Evolutionary conservation across 2,888 invertebrate genomes (phyloP).

Genomic region (Sphinx pinastri): DNA sequence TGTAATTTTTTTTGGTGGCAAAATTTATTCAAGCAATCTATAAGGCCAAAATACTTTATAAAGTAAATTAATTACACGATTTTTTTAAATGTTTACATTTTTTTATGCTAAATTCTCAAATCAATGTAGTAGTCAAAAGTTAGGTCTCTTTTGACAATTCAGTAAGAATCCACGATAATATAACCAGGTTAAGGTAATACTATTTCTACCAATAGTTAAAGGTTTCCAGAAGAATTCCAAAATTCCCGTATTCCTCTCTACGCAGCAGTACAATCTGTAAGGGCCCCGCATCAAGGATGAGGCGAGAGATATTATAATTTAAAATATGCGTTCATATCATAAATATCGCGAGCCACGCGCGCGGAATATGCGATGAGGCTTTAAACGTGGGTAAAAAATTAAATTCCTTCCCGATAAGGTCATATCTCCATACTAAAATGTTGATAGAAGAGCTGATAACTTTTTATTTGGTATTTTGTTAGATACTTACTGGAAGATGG

Average conservation of each 20-base stretch:
- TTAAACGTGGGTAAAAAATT: slow-evolving; percentile 22
- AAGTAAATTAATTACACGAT: neutral
- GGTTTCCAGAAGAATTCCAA: neutral
- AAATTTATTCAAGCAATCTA: too few species aligned
- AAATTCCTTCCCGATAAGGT: slow-evolving; percentile 19
- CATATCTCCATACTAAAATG: neutral
- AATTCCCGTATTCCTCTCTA: neutral
- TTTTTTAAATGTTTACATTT: too few species aligned
- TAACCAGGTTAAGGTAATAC: neutral
- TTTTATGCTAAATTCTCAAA: neutral
- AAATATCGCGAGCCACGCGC: slow-evolving; percentile 23
- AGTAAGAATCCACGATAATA: too few species aligned
- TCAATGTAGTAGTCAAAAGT: too few species aligned
- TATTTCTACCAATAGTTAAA: neutral
- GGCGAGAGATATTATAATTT: slow-evolving; percentile 19
- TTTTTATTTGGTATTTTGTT: too few species aligned
- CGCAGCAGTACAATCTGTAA: neutral
- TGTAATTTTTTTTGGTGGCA: too few species aligned
- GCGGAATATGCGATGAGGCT: slow-evolving; percentile 17
- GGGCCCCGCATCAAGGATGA: neutral
- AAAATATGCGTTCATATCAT: slow-evolving; percentile 23
- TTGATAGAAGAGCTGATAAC: slow-evolving; percentile 24
- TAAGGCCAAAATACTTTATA: neutral
- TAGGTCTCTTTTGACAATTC: too few species aligned
- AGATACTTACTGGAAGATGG: too few species aligned